These are phyloP conservation scores for Valencia hispanica DNA, from an alignment of 2,797 vertebrate species.

Conservation along the genomic window DNA sequence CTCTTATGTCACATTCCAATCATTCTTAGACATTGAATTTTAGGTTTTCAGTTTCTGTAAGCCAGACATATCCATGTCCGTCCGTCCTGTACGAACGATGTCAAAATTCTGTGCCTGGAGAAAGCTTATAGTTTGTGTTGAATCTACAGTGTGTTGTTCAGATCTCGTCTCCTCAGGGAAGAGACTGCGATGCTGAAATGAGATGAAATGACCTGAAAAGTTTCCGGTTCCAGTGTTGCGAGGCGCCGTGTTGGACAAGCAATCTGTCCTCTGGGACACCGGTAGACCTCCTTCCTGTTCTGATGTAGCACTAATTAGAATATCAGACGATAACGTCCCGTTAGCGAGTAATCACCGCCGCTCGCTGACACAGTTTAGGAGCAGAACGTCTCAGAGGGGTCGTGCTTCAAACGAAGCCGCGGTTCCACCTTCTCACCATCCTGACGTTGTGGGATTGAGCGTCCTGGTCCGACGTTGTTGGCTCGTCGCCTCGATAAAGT, in stretches of 20 bases:
- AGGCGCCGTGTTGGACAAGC: constrained; percentile 61
- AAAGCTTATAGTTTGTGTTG: background rate
- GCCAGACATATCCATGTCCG: too few species aligned
- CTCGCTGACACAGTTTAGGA: constrained; percentile 64
- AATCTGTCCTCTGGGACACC: constrained; percentile 51
- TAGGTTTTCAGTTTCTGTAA: too few species aligned
- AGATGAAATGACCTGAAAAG: constrained; percentile 48
- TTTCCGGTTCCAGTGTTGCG: constrained; percentile 19
- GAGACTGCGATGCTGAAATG: background rate
- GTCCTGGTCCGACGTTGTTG: constrained; percentile 43
- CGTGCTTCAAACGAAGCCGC: constrained; percentile 46
- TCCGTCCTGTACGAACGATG: too few species aligned
- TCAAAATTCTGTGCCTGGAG: background rate
- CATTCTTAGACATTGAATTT: too few species aligned
- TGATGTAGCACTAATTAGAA: constrained; percentile 73
- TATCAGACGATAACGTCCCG: constrained; percentile 46
- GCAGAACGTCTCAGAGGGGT: constrained; percentile 47
- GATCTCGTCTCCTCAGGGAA: background rate
- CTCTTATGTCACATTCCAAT: too few species aligned
- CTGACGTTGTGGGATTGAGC: constrained; percentile 17
- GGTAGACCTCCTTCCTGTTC: constrained; percentile 65
- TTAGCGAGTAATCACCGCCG: constrained; percentile 21
- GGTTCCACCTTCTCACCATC: constrained; percentile 45
- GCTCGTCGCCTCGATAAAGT: constrained; percentile 28
- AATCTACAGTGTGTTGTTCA: background rate